These are phyloP conservation scores for Drosophila seclusa DNA, from an alignment of 2,888 invertebrate species.

Conservation along the genomic window DNA sequence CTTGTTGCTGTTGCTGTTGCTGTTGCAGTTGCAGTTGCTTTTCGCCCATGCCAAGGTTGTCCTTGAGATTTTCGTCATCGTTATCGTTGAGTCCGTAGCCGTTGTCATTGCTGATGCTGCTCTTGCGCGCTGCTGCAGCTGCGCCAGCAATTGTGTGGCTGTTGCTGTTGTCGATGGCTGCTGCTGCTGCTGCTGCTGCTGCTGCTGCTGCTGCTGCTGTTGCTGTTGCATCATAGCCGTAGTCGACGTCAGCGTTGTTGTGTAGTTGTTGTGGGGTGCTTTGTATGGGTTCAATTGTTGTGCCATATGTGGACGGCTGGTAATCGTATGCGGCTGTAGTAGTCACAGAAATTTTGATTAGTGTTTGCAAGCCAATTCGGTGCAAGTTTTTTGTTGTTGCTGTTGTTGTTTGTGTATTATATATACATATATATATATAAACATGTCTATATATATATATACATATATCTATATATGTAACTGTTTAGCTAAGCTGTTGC, in stretches of 20 bases:
- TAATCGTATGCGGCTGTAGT: constrained; percentile 84
- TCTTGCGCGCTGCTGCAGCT: constrained; percentile 54
- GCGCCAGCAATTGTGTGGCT: constrained; percentile 53
- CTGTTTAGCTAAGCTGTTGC: constrained; percentile 8
- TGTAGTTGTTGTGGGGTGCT: constrained; percentile 74
- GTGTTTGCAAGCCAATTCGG: constrained; percentile 66
- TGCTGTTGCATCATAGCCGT: constrained; percentile 62
- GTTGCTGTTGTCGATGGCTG: constrained; percentile 26
- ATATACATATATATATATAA: constrained; percentile 1
- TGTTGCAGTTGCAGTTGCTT: constrained; percentile 80
- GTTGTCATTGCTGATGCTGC: constrained; percentile 49
- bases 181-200: constrained; percentile 30
- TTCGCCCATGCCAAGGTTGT: constrained; percentile 83
- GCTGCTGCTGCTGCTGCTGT: constrained; percentile 27
- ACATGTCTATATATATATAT: constrained; percentile 1
- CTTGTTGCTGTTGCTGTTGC: constrained; percentile 54
- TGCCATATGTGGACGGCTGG: constrained; percentile 84
- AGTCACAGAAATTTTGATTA: constrained; percentile 73
- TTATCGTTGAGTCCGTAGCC: constrained; percentile 79
- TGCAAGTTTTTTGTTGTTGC: constrained; percentile 13
- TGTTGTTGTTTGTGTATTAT: constrained; percentile 5
- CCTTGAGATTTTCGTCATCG: constrained; percentile 85
- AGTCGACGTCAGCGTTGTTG: constrained; percentile 69
- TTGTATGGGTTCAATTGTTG: constrained; percentile 78
- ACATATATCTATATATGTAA: neutral